Evolutionary conservation across 2,797 vertebrate genomes (phyloP), one percentile per base, ranked within the genome.

Genomic region (Enteromius mattozi): DNA sequence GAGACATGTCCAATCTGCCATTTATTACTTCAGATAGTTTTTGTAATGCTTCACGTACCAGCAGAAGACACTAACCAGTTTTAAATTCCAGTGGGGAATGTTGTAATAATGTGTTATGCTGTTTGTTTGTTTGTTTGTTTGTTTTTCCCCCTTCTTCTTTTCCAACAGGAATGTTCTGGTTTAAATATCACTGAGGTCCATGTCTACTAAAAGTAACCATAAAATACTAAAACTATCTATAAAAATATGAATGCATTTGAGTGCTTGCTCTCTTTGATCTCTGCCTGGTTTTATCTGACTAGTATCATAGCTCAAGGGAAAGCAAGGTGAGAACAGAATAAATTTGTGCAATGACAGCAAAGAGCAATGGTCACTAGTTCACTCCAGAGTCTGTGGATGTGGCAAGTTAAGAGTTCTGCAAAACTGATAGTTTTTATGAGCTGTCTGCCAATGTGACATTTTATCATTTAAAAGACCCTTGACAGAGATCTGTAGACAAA

Each of bases 391-490:
- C 27, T 16, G n/a, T 63, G 37, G 19, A 81, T 72, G 42, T 82
- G 45, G 30, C 5, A 27, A 37, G 61, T 49, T 35, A 30, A 63
- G 24, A 35, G 12, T 76, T 56, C 19, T 37, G 12, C 6, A 76
- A 54, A 56, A 49, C 19, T 13, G 9, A 45, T 45, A 4, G 2
- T 24, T 80, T 69, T 80, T 33, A 56, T 45, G 68, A 74, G 16
- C 42, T 56, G n/a, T 68, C 75, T 42, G 35, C 13, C n/a, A 56
- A 51, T 35, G 27, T 83, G 81, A 81, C 45, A 35, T 77, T 79
- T 42, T 83, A 80, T 79, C 30, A 66, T 79, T 79, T 63, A 56
- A 42, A 54, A 21, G 12, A 69, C 17, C n/a, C 16, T 74, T 66
- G 71, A 40, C 35, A 42, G 37, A 81, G 35, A 10, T 61, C 42